phyloP scores from a whole-genome alignment of 2,888 invertebrate genomes.

The Flabesymbios commensalis region DNA sequence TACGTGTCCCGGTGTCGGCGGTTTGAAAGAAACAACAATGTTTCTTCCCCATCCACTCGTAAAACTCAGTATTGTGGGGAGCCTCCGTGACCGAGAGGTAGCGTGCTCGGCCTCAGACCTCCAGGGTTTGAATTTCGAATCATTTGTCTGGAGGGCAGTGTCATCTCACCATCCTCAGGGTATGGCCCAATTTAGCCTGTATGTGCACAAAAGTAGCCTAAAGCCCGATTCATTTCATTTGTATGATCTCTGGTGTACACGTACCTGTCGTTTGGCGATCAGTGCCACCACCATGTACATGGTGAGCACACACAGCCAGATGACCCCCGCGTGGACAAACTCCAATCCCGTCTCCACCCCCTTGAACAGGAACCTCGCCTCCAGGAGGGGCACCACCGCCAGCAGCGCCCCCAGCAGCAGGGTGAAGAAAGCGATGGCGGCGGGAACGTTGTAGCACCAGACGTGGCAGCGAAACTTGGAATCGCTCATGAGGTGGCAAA shows the following conservation, averaged over 20 bases:
- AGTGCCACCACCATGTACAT: constrained; percentile 31
- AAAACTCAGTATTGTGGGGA: too few relatives aligned
- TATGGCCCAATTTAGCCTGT: too few relatives aligned
- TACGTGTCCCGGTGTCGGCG: too few relatives aligned
- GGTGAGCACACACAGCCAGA: constrained; percentile 34
- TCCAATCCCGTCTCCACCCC: constrained; percentile 24
- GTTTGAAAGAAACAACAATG: too few relatives aligned
- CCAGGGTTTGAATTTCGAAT: too few relatives aligned
- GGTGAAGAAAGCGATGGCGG: constrained; percentile 31
- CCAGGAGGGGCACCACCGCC: constrained; percentile 28
- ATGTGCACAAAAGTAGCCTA: too few relatives aligned
- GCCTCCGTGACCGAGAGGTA: too few relatives aligned
- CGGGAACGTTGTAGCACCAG: constrained; percentile 38
- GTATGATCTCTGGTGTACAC: neutral
- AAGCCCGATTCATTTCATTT: too few relatives aligned
- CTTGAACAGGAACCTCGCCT: constrained; percentile 18
- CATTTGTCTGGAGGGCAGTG: too few relatives aligned
- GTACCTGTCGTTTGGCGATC: constrained; percentile 30
- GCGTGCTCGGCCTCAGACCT: too few relatives aligned
- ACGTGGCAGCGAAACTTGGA: constrained; percentile 33
- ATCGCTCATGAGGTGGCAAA: constrained; percentile 30
- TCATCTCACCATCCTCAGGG: too few relatives aligned
- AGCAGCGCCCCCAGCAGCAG: constrained; percentile 30
- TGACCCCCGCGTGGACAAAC: constrained; percentile 35
- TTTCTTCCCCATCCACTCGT: too few relatives aligned